phyloP scores from a whole-genome alignment of 2,888 invertebrate species.

The Drosophila fungiperda region DNA sequence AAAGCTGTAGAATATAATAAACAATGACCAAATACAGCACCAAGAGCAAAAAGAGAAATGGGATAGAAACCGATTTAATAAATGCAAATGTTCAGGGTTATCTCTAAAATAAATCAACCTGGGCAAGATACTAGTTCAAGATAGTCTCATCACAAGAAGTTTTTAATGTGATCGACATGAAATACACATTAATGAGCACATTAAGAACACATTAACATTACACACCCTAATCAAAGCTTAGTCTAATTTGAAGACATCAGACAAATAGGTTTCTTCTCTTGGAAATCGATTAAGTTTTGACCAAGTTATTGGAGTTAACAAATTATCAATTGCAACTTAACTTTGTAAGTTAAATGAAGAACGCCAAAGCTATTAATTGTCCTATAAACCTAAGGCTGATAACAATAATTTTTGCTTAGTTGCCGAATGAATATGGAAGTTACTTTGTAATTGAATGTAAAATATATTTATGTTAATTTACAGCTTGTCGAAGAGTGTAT shows the following conservation, averaged over 20 bases:
- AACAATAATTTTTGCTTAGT: background rate
- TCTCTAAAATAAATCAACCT: constrained; percentile 44
- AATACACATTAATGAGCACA: constrained; percentile 27
- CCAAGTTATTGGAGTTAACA: background rate
- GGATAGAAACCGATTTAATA: constrained; percentile 38
- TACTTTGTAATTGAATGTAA: constrained; percentile 2
- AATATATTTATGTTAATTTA: constrained; percentile 1
- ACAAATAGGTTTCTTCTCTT: background rate
- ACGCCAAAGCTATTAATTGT: background rate
- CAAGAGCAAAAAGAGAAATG: constrained; percentile 37
- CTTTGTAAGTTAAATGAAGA: background rate
- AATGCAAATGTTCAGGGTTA: constrained; percentile 44
- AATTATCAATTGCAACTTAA: background rate
- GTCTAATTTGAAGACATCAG: background rate
- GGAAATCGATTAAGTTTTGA: background rate
- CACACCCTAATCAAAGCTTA: background rate
- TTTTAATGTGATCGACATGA: background rate
- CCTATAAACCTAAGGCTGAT: background rate
- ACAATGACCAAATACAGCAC: constrained; percentile 39
- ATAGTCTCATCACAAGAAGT: constrained; percentile 1
- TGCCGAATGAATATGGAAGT: background rate
- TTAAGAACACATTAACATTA: constrained; percentile 25
- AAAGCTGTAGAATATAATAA: constrained; percentile 48
- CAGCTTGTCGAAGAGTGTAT: background rate
- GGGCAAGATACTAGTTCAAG: background rate